Base-by-base conservation (phyloP, 1,140 invertebrate species). In the Calycopis cecrops region DNA sequence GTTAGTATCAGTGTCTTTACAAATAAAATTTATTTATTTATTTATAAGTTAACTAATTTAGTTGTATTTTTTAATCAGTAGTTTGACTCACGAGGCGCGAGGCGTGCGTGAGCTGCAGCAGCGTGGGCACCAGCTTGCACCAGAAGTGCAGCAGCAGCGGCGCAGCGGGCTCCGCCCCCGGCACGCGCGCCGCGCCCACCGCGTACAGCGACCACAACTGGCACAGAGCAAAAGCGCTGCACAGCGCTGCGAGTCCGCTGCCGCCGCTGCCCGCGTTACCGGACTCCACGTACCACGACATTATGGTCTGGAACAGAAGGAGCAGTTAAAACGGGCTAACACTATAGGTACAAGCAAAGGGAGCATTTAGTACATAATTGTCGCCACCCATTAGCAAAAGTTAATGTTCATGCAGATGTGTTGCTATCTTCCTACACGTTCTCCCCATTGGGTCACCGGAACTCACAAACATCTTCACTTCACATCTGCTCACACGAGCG, bases 121-220 rank as follows among this genome's bases (percentile, higher is more conserved):
- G 90, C 63, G 97, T 44, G 40, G 62, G 55, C 93, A 93, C 82
- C 94, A 90, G 0, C 94, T 93, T 9, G 92, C 87, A 69, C 92
- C 51, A 53, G 51, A 53, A 53, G 51, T 38, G 89, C 73, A 94
- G 92, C 50, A 91, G 88, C 72, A 97, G 94, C 48, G 88, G 90
- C 69, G 90, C 92, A 59, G 91, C 91, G 69, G 87, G 76, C 72
- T 90, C 91, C 63, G 94, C 53, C 3, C 40, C 89, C 85, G 97
- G 21, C 21, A 28, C 21, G 2, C 21, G 21, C 21, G 21, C 21
- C 21, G 21, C 21, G 21, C 21, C 21, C 21, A 28, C 21, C 85
- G 99, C 98, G 79, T 99, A 99, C 65, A 99, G 93, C 0, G 98
- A 99, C 98, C 98, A 99, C 47, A 99, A 88, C 92, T 96, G 94